Base-by-base conservation (phyloP, 2,113 vertebrate species). In the Loxodonta africana region DNA sequence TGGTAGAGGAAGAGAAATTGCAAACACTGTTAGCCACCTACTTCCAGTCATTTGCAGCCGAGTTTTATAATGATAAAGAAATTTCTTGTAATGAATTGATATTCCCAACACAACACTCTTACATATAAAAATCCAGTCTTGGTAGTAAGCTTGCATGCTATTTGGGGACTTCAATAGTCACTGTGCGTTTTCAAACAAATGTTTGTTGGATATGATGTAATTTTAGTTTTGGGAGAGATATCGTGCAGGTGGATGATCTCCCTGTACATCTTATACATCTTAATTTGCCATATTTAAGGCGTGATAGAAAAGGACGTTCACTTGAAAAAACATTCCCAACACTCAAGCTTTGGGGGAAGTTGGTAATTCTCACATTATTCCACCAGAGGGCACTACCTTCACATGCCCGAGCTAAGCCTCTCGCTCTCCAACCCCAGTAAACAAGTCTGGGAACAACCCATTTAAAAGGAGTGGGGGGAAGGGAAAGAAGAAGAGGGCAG, bases 331-430 rank as follows among this genome's bases (percentile, higher is more conserved):
- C 14, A 83, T 51, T n/a, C 28, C 8, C 17, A 12, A 57, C 62
- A n/a, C 30, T 30, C 26, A 51, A 44, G 4, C 37, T 48, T 63
- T 51, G 14, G 26, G n/a, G 26, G 46, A 44, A 21, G 0, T 5
- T 2, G 5, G 90, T 48, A 74, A 63, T 78, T 60, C 71, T 44
- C 21, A 30, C 0, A 62, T 0, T 15, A 15, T 11, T 93, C 97
- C 98, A 92, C 97, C 97, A 98, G 98, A 96, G 98, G 98, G 98
- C 97, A 96, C 98, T 92, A 97, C 9, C 26, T 37, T 82, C 92
- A 94, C 96, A 71, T 89, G 25, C 86, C 93, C 11, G 6, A 21
- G 51, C 83, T 21, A 62, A 91, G 37, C 30, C 86, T 93, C 88
- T 10, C 0, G 18, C 15, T 83, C 37, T 2, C 10, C 90, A 82